Evolutionary conservation across 2,113 vertebrate species (phyloP).

Genomic region (Calonectris borealis): DNA sequence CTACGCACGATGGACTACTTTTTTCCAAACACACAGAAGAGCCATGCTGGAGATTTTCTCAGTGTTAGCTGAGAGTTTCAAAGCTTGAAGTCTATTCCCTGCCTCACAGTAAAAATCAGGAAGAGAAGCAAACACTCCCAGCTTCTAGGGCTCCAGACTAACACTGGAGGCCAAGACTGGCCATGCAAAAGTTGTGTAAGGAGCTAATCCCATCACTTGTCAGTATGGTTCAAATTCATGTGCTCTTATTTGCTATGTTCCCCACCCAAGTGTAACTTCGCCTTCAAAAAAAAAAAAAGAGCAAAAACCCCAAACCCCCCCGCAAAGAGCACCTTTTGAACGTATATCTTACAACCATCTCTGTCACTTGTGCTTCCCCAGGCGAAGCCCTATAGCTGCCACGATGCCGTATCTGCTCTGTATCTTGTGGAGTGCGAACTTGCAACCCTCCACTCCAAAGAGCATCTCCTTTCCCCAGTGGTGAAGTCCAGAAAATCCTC

Average conservation of each 20-base stretch:
- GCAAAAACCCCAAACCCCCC: not conserved
- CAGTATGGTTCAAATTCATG: not conserved
- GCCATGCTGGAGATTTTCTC: not conserved
- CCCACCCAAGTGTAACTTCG: rapidly evolving
- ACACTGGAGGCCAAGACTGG: not conserved
- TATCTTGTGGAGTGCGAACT: rapidly evolving
- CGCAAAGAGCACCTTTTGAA: not conserved
- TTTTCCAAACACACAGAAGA: not conserved
- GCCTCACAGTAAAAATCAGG: not conserved
- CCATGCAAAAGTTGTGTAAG: not conserved
- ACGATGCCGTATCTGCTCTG: rapidly evolving
- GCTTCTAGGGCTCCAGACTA: not conserved
- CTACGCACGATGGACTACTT: not conserved
- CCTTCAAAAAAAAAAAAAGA: not conserved
- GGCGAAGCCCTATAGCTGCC: not conserved
- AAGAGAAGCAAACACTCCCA: rapidly evolving
- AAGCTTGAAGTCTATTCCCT: not conserved
- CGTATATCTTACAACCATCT: rapidly evolving
- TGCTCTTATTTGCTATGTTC: too few relatives aligned
- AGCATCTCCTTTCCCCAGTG: not conserved
- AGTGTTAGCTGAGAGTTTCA: not conserved
- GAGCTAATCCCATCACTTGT: not conserved
- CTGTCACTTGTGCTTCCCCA: not conserved
- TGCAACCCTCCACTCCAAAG: not conserved
- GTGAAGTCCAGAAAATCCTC: not conserved